Conservation (phyloP, 2,113 vertebrate genomes). For the Orthonyx spaldingii region DNA sequence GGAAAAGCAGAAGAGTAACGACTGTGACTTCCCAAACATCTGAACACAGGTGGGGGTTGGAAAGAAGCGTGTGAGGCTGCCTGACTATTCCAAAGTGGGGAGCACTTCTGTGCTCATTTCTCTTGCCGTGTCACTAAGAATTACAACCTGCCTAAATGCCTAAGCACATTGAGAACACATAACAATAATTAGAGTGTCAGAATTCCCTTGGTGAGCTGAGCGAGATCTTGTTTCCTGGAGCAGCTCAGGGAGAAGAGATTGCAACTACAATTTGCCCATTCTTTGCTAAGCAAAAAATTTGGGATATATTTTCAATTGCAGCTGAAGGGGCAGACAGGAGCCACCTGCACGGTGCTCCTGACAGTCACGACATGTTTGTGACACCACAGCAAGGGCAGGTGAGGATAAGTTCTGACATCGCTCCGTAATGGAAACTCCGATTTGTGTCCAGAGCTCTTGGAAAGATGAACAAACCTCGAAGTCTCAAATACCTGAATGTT, state of each 20-base stretch:
- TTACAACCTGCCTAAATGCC: slow-evolving; percentile 34
- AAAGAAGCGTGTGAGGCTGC: neutral
- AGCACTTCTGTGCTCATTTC: neutral
- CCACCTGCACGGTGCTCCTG: neutral
- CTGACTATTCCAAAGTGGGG: neutral
- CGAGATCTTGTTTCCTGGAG: slow-evolving; percentile 13
- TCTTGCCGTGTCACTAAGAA: slow-evolving; percentile 23
- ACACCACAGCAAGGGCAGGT: neutral
- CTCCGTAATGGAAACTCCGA: neutral
- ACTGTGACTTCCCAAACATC: neutral
- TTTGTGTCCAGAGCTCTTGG: neutral
- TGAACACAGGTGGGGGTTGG: neutral
- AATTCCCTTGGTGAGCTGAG: slow-evolving; percentile 26
- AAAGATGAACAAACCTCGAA: neutral
- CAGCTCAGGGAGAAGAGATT: neutral
- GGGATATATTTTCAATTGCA: neutral
- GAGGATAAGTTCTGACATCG: accelerated
- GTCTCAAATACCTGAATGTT: neutral
- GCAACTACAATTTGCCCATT: neutral
- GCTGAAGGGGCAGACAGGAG: neutral
- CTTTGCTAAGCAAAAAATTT: neutral
- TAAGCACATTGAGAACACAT: neutral
- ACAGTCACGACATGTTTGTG: neutral
- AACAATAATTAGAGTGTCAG: slow-evolving; percentile 45
- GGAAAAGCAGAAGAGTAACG: neutral